Base-by-base conservation (phyloP, 2,888 invertebrate species). In the Caenorhabditis zanzibari region DNA sequence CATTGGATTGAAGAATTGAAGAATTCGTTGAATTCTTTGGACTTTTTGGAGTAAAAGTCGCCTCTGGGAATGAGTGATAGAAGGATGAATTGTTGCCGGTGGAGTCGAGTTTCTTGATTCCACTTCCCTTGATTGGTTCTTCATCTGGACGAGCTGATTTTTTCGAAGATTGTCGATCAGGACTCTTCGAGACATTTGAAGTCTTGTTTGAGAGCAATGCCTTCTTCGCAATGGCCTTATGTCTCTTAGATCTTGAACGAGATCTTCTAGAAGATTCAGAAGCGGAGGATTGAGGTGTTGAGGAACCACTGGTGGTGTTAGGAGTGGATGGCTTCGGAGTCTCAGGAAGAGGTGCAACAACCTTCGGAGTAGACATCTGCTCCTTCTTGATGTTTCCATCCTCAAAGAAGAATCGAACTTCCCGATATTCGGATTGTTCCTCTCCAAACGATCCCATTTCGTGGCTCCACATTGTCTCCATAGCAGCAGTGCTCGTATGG, bases 371-470 rank as follows among this genome's bases (percentile, higher is more conserved):
- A 14, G 22, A 6, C 22, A 38, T 49, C 12, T 28, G 2, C 14
- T 69, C 47, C 9, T 54, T 16, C 16, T 28, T 35, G 14, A 24
- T n/a, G 16, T 54, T 52, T 19, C 14, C 52, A 35, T 44, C 44
- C 3, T 61, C 47, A 19, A 74, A 81, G 24, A 56, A 61, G 63
- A 81, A 81, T 7, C 47, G 19, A 14, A 82, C 47, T 38, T 82
- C 79, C 10, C 74, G 77, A 44, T 82, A 82, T 19, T 82, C 79
- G 24, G 73, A 77, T 28, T 73, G 61, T 35, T 82, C 73, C 19
- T 82, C 82, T 24, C 82, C 82, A n/a, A 79, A 82, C 3, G 82
- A 56, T 35, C 82, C 82, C 44, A 61, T 35, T 28, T 73, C 58
- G n/a, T 79, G 82, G 35, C 38, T 24, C 82, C 82, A 82, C 56